These are phyloP conservation scores for Myotis myotis DNA, from an alignment of 2,797 vertebrate species.

Conservation along the genomic window DNA sequence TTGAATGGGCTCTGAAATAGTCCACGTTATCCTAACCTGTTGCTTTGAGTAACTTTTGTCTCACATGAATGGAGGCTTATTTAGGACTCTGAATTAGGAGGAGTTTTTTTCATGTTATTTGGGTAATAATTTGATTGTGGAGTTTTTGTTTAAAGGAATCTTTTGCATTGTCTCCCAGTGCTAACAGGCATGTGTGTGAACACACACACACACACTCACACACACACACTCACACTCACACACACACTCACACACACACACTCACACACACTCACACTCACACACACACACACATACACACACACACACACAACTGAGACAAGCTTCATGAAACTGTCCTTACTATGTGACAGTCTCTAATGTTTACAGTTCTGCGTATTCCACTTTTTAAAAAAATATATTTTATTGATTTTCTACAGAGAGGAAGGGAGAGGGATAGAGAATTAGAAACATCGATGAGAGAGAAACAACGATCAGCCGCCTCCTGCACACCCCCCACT, in stretches of 20 bases:
- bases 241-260: too few relatives aligned
- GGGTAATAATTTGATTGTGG: not conserved
- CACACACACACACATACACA: not conserved
- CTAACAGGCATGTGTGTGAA: not conserved
- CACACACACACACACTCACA: not conserved
- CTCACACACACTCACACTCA: too few relatives aligned
- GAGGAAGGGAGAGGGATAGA: too few relatives aligned
- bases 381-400: not conserved
- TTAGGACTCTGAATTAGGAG: not conserved
- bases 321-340: not conserved
- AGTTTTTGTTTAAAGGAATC: not conserved
- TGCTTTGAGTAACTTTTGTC: not conserved
- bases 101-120: not conserved
- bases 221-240: accelerated
- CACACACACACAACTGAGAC: accelerated
- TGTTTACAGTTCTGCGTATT: not conserved
- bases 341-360: not conserved
- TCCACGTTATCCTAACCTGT: not conserved
- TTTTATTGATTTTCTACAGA: too few relatives aligned
- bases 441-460: too few relatives aligned
- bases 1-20: not conserved
- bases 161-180: not conserved
- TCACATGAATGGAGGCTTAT: not conserved
- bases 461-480: too few relatives aligned
- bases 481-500: too few relatives aligned